Evolutionary conservation across 1,140 invertebrate species (phyloP).

Genomic region (Ephestia elutella): DNA sequence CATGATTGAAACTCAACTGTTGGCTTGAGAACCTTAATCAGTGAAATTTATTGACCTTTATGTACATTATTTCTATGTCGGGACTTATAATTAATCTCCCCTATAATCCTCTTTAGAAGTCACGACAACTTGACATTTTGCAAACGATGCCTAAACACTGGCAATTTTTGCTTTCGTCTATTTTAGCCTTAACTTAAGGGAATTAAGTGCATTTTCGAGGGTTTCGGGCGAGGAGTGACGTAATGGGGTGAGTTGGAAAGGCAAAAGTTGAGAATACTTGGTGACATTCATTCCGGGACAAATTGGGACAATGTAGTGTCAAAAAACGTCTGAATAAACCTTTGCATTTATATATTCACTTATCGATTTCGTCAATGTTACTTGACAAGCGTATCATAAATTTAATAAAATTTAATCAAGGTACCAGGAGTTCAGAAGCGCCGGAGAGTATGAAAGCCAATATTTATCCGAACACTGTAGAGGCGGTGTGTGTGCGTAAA

Average conservation of each 20-base stretch:
- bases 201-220: constrained; percentile 4
- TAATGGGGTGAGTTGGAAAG: constrained; percentile 6
- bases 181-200: background rate
- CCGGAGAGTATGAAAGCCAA: background rate
- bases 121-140: constrained; percentile 32
- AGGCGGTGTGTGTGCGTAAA: background rate
- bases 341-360: too few species aligned
- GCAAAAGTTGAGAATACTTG: constrained; percentile 8
- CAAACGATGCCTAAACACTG: constrained; percentile 26
- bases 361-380: too few species aligned
- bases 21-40: too few species aligned
- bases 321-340: too few species aligned
- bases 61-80: constrained; percentile 9
- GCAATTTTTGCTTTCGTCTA: background rate
- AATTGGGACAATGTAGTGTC: background rate
- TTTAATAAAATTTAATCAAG: background rate
- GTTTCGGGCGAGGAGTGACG: background rate
- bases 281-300: constrained; percentile 4
- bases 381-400: background rate
- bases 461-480: background rate
- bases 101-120: constrained; percentile 21
- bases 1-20: too few species aligned
- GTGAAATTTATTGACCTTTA: background rate
- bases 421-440: background rate
- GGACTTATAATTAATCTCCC: constrained; percentile 25